Evolutionary conservation across 2,888 invertebrate species (phyloP).

Genomic region (Zonitis immaculata): DNA sequence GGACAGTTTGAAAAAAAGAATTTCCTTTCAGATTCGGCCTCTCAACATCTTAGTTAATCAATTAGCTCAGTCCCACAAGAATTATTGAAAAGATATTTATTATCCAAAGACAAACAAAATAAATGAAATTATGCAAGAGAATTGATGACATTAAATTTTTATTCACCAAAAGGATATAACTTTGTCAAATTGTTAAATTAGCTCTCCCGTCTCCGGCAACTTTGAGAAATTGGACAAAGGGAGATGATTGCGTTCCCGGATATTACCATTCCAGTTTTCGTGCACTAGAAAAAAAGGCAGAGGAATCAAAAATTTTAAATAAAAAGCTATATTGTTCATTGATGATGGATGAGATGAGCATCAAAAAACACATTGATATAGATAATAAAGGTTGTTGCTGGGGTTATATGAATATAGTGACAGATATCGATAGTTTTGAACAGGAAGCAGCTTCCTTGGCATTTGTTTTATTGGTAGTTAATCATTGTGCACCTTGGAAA

Average conservation of each 20-base stretch:
- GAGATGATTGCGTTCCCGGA: background rate
- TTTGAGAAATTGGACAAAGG: background rate
- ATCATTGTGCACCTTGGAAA: constrained; percentile 8
- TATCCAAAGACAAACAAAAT: too few relatives aligned
- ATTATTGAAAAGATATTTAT: too few relatives aligned
- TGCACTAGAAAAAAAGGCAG: background rate
- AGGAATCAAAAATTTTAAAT: background rate
- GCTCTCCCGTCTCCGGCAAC: background rate
- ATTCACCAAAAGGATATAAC: constrained; percentile 21
- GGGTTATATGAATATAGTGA: background rate
- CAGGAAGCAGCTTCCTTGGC: background rate
- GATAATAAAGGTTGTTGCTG: background rate
- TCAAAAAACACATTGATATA: background rate
- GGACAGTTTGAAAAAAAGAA: too few relatives aligned
- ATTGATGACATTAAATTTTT: constrained; percentile 2
- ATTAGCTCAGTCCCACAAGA: too few relatives aligned
- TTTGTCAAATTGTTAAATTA: constrained; percentile 7
- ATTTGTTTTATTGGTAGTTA: constrained; percentile 2
- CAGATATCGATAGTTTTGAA: background rate
- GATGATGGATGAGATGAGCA: background rate
- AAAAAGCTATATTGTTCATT: background rate
- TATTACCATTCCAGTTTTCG: background rate
- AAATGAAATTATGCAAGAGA: too few relatives aligned
- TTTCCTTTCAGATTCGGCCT: too few relatives aligned
- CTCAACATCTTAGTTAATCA: too few relatives aligned